Conservation (phyloP, 2,113 vertebrate species). For the Progne subis region DNA sequence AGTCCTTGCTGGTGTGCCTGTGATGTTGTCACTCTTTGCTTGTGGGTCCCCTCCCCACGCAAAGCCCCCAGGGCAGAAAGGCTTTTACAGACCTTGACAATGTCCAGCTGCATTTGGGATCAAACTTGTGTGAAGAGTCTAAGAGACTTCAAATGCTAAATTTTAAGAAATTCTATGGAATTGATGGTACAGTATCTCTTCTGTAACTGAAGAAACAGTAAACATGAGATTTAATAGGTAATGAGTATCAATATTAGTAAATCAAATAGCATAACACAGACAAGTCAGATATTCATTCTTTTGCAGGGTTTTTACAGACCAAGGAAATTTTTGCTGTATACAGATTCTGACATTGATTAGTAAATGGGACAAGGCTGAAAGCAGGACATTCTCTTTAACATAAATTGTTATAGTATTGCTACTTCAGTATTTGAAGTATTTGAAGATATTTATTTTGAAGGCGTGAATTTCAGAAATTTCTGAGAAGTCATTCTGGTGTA, state of each 20-base stretch:
- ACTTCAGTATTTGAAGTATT: not conserved
- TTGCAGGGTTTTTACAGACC: not conserved
- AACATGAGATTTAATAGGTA: not conserved
- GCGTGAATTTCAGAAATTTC: not conserved
- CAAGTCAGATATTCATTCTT: not conserved
- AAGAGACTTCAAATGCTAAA: not conserved
- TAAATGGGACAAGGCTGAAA: not conserved
- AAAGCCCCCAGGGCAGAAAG: not conserved
- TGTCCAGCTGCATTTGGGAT: not conserved
- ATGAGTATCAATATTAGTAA: not conserved
- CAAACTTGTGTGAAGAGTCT: not conserved
- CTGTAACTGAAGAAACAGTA: not conserved
- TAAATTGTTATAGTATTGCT: not conserved
- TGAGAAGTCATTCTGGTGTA: not conserved
- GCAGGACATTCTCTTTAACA: not conserved
- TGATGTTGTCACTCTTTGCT: not conserved
- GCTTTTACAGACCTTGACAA: not conserved
- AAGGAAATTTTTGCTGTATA: not conserved
- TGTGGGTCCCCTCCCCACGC: rapidly evolving
- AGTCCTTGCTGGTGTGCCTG: not conserved
- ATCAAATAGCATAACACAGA: not conserved
- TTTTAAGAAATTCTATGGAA: not conserved
- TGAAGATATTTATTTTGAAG: not conserved
- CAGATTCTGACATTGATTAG: not conserved
- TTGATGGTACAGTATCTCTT: not conserved